Conservation (phyloP, 2,113 vertebrate genomes). For the Nothoprocta perdicaria region DNA sequence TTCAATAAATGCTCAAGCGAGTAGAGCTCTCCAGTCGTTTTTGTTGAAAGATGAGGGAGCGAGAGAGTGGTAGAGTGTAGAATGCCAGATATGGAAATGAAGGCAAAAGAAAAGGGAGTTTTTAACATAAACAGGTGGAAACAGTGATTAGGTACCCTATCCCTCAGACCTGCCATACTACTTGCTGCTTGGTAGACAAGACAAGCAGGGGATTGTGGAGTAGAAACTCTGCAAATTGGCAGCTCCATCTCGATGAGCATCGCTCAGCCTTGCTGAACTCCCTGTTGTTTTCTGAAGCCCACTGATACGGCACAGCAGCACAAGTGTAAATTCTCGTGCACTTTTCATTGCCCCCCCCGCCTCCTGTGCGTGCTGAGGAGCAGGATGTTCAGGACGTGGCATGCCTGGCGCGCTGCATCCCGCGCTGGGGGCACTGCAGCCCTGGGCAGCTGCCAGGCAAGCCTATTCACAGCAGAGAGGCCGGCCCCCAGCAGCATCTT, state of each 20-base stretch:
- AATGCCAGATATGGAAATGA: not conserved
- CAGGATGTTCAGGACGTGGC: not conserved
- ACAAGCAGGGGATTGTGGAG: not conserved
- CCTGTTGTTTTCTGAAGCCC: rapidly evolving
- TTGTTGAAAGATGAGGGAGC: not conserved
- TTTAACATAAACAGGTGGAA: not conserved
- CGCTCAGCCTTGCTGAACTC: rapidly evolving
- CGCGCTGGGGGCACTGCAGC: not conserved
- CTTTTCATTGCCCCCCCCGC: not conserved
- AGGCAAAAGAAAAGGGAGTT: not conserved
- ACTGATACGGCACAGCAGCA: not conserved
- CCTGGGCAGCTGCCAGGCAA: constrained; percentile 26
- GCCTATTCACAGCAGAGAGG: constrained; percentile 7
- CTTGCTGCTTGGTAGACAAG: not conserved
- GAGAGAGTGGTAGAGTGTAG: too few species aligned
- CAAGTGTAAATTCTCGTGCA: not conserved
- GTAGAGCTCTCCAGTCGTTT: not conserved
- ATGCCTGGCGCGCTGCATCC: not conserved
- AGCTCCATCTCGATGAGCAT: not conserved
- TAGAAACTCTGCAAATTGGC: not conserved
- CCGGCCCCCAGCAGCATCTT: constrained; percentile 31
- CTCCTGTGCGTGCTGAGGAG: too few species aligned
- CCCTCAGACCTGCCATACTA: not conserved
- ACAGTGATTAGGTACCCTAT: not conserved
- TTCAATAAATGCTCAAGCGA: not conserved